phyloP scores from a whole-genome alignment of 2,797 vertebrate genomes.

The Coracias cyanogaster region DNA sequence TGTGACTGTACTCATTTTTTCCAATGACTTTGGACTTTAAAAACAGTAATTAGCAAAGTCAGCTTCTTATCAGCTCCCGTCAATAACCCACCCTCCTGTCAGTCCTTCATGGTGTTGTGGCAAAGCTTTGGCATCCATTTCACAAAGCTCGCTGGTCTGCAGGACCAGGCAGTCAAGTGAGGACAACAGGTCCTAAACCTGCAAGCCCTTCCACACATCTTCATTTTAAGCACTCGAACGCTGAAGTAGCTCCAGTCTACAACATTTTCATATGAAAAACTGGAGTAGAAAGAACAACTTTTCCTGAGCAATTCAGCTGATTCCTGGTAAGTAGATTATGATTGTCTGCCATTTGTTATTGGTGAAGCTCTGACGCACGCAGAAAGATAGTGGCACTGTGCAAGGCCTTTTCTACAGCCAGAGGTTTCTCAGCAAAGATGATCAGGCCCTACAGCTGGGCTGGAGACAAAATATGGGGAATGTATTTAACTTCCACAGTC shows the following conservation, averaged over 20 bases:
- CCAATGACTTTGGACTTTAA: constrained; percentile 77
- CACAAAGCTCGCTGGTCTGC: background rate
- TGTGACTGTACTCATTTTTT: constrained; percentile 79
- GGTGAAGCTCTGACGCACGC: background rate
- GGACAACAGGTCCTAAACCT: background rate
- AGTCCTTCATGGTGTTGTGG: background rate
- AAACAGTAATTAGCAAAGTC: constrained; percentile 76
- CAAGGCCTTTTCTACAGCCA: background rate
- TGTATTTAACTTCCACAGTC: background rate
- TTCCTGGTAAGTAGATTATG: background rate
- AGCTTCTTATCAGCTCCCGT: constrained; percentile 64
- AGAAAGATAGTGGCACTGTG: background rate
- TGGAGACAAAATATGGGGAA: background rate
- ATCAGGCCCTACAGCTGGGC: background rate
- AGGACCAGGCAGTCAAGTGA: background rate
- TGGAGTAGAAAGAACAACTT: background rate
- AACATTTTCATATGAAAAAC: background rate
- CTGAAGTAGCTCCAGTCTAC: background rate
- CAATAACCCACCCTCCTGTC: background rate
- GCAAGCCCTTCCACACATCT: background rate
- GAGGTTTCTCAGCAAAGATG: background rate
- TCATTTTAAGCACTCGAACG: background rate
- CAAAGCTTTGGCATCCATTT: background rate
- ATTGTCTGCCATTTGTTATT: background rate
- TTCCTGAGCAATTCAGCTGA: background rate